Evolutionary conservation across 2,797 vertebrate species (phyloP), one percentile per base, ranked within the genome.

Genomic region (Pempheris klunzingeri): DNA sequence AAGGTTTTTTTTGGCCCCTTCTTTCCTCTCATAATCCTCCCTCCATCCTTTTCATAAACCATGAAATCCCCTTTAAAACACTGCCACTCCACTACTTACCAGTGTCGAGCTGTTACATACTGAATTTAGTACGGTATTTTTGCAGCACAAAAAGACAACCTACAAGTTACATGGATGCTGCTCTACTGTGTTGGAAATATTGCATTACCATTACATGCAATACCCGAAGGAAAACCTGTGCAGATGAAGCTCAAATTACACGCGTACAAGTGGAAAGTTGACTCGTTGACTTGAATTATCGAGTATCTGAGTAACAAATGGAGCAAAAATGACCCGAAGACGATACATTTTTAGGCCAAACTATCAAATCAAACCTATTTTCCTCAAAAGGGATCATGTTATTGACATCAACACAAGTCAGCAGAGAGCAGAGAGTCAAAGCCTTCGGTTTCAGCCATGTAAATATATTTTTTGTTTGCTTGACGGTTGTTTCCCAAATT

Each of bases 401-500:
- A 30, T 22, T 14, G 11, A 38, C 1, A 53, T 14, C 6, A 66
- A 47, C 7, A 22, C 13, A 28, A 60, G 15, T 18, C 34, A 47
- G 32, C 39, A 26, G 10, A 28, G 41, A 41, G 49, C 24, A 10
- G 30, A 30, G 30, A 7, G 65, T 3, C 28, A 44, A 57, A 26
- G 28, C 4, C 28, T 43, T 44, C 38, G 41, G 46, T 9, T 18
- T 36, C 20, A 60, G 44, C 12, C 24, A 61, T 15, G 22, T 22
- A 26, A 11, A 63, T n/a, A n/a, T n/a, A n/a, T n/a, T n/a, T n/a
- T n/a, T n/a, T n/a, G n/a, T n/a, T n/a, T n/a, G n/a, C n/a, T n/a
- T n/a, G n/a, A n/a, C n/a, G n/a, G n/a, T n/a, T n/a, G n/a, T n/a
- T 72, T 38, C 9, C 65, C 24, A 20, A 28, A 66, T 12, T 12